Evolutionary conservation across 2,113 vertebrate species (phyloP).

Genomic region (Zosterops japonicus): DNA sequence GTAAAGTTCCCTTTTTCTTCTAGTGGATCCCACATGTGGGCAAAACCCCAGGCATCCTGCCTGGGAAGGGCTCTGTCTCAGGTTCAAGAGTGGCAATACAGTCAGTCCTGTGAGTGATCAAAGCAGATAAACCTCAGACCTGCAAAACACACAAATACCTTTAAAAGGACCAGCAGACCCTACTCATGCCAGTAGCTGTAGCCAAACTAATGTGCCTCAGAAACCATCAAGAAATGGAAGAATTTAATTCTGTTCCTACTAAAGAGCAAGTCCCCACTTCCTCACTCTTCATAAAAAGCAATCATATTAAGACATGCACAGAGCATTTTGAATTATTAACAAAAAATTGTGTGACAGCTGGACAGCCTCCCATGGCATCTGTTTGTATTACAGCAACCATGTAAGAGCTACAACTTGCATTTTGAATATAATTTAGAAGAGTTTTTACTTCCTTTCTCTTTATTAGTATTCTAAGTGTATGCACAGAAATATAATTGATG

Average conservation of each 20-base stretch:
- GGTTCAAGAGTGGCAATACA: not conserved
- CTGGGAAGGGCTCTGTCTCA: not conserved
- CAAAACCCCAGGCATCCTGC: not conserved
- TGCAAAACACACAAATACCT: not conserved
- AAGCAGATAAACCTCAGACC: not conserved
- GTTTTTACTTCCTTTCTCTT: not conserved
- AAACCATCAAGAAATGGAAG: not conserved
- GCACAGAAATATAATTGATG: not conserved
- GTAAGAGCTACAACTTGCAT: not conserved
- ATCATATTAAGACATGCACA: not conserved
- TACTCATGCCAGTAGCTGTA: not conserved
- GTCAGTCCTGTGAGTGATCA: not conserved
- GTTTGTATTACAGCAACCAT: not conserved
- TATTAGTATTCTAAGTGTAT: not conserved
- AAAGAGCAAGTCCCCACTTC: not conserved
- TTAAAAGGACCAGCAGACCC: not conserved
- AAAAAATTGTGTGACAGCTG: not conserved
- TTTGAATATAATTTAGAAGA: not conserved
- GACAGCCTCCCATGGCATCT: not conserved
- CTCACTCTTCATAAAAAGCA: not conserved
- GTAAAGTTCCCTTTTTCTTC: not conserved
- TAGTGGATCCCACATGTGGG: rapidly evolving
- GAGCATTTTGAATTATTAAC: not conserved
- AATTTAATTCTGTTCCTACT: not conserved
- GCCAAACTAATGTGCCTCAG: not conserved